Evolutionary conservation across 1,140 invertebrate species (phyloP), one percentile per base, ranked within the genome.

Genomic region (Cyphomyrmex costatus): DNA sequence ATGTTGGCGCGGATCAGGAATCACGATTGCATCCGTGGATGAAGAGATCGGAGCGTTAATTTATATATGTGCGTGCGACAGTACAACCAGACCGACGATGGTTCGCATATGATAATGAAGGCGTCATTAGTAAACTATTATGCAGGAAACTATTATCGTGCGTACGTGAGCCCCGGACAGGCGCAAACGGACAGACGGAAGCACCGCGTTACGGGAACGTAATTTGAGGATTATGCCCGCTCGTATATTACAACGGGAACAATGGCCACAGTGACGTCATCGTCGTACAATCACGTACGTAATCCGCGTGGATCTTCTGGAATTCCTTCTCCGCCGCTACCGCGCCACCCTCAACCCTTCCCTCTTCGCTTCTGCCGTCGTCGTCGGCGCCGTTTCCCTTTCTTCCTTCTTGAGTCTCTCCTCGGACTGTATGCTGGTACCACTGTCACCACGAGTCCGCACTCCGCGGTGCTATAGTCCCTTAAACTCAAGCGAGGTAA

Each of bases 191-290:
- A 86, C 49, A 78, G 70, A 92, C 88, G 86, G 88, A 92, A 92
- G 82, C 87, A 68, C 66, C 65, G 79, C 85, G 83, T 87, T 86
- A 85, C 83, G 71, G 85, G 84, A 88, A 86, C 92, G 91, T 93
- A 92, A 93, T 93, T 93, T 90, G 88, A 86, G 91, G 90, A 92
- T 93, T 92, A 93, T 88, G 88, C 85, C 74, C 58, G 89, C 79
- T 89, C 92, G 88, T 92, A 92, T 92, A 92, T 91, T 92, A 92
- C 88, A 60, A 53, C 56, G 30, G 65, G 86, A 89, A 91, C 91
- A 92, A 92, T 91, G 70, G 85, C 74, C 49, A 82, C 46, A 36
- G 83, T 79, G 90, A 91, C 87, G 87, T 90, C 87, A 86, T 79
- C 86, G 87, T 89, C 90, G 87, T 88, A 93, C 91, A 93, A 92